Base-by-base conservation (phyloP, 2,797 vertebrate species). In the Rousettus madagascariensis region DNA sequence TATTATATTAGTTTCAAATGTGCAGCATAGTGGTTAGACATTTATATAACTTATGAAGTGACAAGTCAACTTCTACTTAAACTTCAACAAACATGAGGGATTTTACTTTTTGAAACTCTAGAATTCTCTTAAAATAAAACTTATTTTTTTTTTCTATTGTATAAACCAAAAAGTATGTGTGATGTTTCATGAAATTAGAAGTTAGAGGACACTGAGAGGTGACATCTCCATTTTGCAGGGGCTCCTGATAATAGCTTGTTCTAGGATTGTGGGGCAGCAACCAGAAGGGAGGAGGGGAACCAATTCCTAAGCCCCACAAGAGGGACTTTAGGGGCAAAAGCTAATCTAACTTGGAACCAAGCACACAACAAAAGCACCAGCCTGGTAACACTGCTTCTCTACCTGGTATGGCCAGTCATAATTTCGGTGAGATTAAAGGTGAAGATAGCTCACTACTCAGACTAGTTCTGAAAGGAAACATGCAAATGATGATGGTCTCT, bases 401-500 rank as follows among this genome's bases (percentile, higher is more conserved):
- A 2, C 26, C 3, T 74, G 36, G 5, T 30, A 75, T 51, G 63
- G n/a, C 10, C 16, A 65, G 30, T 4, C 41, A 7, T 69, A 13
- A 46, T 55, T 59, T 84, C 59, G n/a, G 16, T 2, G 0, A 94
- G n/a, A 57, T 41, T 30, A 94, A 82, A 90, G 36, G 24, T 24
- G 11, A 51, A 66, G 4, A 5, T 12, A 84, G 26, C 10, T 85
- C 55, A 41, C 41, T 43, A 49, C 20, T 87, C 49, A 43, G 4
- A 71, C 36, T 90, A 9, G 9, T 72, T 94, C 87, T 68, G 69
- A 92, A 83, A 86, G 24, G 26, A 89, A 93, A 89, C 16, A 83
- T 57, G 15, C 9, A 57, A 71, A 75, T 17, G 22, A n/a, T 17
- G 43, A 65, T 80, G 2, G 61, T 69, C 51, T 95, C 74, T 84